Base-by-base conservation (phyloP, 2,113 vertebrate genomes). In the Platysternon megacephalum region DNA sequence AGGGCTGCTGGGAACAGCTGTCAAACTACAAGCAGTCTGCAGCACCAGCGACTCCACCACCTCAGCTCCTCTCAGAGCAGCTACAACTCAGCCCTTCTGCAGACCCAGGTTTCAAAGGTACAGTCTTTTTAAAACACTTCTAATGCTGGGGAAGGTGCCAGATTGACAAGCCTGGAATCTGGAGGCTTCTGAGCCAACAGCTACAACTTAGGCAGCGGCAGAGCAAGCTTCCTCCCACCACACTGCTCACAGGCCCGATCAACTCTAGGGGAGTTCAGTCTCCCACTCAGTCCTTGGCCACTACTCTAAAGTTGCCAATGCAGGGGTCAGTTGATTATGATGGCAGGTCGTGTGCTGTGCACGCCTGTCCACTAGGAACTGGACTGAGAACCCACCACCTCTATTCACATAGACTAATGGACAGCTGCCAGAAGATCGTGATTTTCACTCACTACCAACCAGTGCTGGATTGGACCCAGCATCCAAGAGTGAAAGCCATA, bases 91-190 rank as follows among this genome's bases (percentile, higher is more conserved):
- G 51, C 53, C 29, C 53, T 94, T 93, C 56, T 28, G 44, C 61
- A 96, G 84, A 86, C 1, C 65, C 24, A 91, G 44, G 74, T 82
- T 89, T 95, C 84, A 97, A 94, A 95, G 39, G 55, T 7, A 94
- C 24, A 78, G 39, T 82, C 29, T 72, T 89, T 82, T 83, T 21
- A 85, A 39, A 53, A 52, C 28, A 76, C 74, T 86, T 49, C 21
- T 46, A 56, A 11, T 35, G 61, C 61, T 28, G 82, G 46, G 28
- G 68, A 79, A 83, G 42, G 72, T 53, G 76, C 79, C 46, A 65
- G 53, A 86, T n/a, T 32, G n/a, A 35, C 79, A 65, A 42, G 4
- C 65, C n/a, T 86, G 35, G 14, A n/a, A 9, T 79, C 65, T 76
- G 35, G n/a, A 78, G 49, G 28, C 35, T 84, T 79, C 56, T 46